Base-by-base conservation (phyloP, 2,888 invertebrate species). In the Diloba caeruleocephala region DNA sequence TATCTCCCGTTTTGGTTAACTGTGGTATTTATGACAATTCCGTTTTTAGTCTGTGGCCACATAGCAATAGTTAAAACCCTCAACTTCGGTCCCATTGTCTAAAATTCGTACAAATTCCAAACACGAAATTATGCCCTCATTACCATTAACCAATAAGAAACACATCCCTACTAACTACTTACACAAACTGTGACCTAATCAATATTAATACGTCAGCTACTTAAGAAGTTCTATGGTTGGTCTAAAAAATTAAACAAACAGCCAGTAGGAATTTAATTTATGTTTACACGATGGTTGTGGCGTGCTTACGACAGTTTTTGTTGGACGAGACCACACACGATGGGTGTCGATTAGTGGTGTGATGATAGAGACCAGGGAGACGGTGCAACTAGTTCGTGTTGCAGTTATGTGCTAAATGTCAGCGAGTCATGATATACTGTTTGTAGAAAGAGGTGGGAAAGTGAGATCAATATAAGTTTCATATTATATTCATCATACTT, bases 211-310 rank as follows among this genome's bases (percentile, higher is more conserved):
- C 64, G 29, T 46, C 52, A 70, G 84, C 86, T 87, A 84, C 85
- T 80, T 85, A 82, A 85, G 86, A 81, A 85, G 86, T 81, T 78
- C 67, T 65, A 71, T 64, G 55, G 69, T 44, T 61, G 65, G 67
- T 71, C 79, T 77, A 79, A 81, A 78, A 71, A 72, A 71, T 78
- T 76, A 72, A 70, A 71, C 77, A 82, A 85, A 84, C 78, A 82
- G 65, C 62, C 63, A 54, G 64, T 62, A 60, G 79, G 78, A 82
- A 83, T 83, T 81, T 84, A 86, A 88, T 87, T 84, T 81, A 79
- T 85, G 85, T 88, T 84, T 82, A 85, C 84, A 83, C 76, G 68
- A 66, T 53, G 55, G 38, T 57, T 56, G 61, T 55, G 76, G 62
- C 65, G 74, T 72, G 77, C 71, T 78, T 78, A 72, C 68, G 51